phyloP scores from a whole-genome alignment of 30 jellyfish, hydroid and myxozoan species.

The Aurelia sp. region DNA sequence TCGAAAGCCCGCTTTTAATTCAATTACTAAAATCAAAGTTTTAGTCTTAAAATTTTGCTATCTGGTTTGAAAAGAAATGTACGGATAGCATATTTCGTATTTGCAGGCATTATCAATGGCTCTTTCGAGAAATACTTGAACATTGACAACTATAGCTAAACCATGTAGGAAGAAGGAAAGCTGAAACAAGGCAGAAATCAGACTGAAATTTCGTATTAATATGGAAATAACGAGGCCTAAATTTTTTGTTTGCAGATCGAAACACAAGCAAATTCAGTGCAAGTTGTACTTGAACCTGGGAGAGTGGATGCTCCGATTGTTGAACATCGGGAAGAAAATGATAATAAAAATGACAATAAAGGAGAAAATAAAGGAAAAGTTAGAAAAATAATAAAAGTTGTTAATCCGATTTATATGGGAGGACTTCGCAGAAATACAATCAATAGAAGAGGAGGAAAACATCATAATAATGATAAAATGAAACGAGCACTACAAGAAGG shows the following conservation, averaged over 20 bases:
- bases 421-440: slow-evolving; percentile 46
- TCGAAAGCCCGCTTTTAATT: too few relatives aligned
- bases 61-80: too few relatives aligned
- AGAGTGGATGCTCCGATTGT: slow-evolving; percentile 26
- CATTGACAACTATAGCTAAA: too few relatives aligned
- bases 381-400: slow-evolving; percentile 31
- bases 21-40: too few relatives aligned
- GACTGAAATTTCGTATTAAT: too few relatives aligned
- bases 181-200: too few relatives aligned
- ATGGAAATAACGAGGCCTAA: too few relatives aligned
- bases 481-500: slow-evolving; percentile 70
- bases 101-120: too few relatives aligned
- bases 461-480: slow-evolving; percentile 1
- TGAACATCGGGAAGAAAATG: background rate
- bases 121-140: too few relatives aligned
- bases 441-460: background rate
- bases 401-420: slow-evolving; percentile 25
- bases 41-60: too few relatives aligned
- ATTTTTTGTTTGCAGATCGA: slow-evolving; percentile 8
- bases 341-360: background rate
- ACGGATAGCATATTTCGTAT: too few relatives aligned
- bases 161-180: too few relatives aligned
- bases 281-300: slow-evolving; percentile 74
- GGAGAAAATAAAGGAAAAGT: slow-evolving; percentile 22
- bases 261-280: slow-evolving; percentile 73